Conservation (phyloP, 2,888 invertebrate genomes). For the Hipparchia sbordonii region DNA sequence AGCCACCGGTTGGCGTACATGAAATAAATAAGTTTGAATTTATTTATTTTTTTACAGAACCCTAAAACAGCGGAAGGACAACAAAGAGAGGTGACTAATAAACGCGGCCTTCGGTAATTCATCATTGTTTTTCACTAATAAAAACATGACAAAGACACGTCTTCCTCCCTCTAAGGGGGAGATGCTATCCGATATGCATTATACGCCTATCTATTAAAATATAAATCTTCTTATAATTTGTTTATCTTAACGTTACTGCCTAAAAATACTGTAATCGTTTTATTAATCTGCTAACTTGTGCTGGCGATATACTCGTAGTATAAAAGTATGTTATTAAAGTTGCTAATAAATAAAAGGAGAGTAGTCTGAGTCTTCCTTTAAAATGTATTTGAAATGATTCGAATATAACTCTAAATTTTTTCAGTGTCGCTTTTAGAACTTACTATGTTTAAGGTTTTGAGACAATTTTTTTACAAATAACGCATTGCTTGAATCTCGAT, state of each 20-base stretch:
- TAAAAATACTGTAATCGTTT: background rate
- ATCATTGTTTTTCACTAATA: slow-evolving; percentile 78
- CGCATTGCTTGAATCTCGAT: no score
- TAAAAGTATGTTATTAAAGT: background rate
- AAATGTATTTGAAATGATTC: no score
- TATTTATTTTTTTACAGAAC: slow-evolving; percentile 27
- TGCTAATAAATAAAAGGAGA: background rate
- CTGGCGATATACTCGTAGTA: background rate
- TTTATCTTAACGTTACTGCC: background rate
- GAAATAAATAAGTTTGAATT: background rate
- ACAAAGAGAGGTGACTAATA: slow-evolving; percentile 55
- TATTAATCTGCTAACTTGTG: no score
- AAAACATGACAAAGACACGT: slow-evolving; percentile 65
- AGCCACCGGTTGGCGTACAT: background rate
- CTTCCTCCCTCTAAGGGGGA: slow-evolving; percentile 22
- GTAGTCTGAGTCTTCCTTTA: no score
- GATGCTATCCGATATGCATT: slow-evolving; percentile 23
- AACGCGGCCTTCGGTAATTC: slow-evolving; percentile 71
- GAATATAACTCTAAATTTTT: no score
- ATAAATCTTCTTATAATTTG: background rate
- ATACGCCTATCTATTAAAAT: background rate
- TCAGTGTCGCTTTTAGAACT: no score
- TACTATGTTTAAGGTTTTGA: no score
- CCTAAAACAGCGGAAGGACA: slow-evolving; percentile 55
- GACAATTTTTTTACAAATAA: no score